Evolutionary conservation across 2,113 vertebrate genomes (phyloP).

Genomic region (Zosterops lateralis): DNA sequence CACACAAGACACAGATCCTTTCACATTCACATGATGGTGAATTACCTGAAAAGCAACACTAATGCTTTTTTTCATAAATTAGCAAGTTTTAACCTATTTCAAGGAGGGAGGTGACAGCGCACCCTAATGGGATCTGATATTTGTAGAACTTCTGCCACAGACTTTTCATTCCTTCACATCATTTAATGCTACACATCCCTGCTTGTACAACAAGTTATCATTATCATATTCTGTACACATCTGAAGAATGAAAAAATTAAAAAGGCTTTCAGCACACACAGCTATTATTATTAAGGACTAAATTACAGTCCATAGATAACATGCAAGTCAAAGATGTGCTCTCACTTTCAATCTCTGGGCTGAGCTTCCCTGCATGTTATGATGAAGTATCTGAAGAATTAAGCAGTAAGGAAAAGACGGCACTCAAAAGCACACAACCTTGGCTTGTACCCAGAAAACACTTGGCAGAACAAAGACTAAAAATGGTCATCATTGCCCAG

Average conservation of each 20-base stretch:
- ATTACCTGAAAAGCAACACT: neutral
- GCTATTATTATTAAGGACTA: neutral
- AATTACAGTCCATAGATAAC: neutral
- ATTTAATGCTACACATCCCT: neutral
- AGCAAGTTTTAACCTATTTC: neutral
- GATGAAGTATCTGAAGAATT: neutral
- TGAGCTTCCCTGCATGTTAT: neutral
- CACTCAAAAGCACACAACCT: neutral
- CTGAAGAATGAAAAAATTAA: neutral
- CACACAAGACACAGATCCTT: neutral
- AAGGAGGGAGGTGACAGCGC: neutral
- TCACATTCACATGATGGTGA: rapidly evolving
- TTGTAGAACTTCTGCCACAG: neutral
- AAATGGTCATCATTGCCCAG: neutral
- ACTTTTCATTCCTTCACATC: neutral
- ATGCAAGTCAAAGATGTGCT: neutral
- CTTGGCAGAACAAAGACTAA: neutral
- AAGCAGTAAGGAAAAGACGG: neutral
- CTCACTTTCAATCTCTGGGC: neutral
- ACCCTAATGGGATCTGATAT: neutral
- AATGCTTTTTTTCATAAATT: neutral
- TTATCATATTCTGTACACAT: neutral
- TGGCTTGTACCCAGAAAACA: neutral
- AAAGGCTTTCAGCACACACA: neutral
- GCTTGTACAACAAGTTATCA: neutral